phyloP scores from a whole-genome alignment of 1,140 invertebrate species.

The Neodiprion pinetum region DNA sequence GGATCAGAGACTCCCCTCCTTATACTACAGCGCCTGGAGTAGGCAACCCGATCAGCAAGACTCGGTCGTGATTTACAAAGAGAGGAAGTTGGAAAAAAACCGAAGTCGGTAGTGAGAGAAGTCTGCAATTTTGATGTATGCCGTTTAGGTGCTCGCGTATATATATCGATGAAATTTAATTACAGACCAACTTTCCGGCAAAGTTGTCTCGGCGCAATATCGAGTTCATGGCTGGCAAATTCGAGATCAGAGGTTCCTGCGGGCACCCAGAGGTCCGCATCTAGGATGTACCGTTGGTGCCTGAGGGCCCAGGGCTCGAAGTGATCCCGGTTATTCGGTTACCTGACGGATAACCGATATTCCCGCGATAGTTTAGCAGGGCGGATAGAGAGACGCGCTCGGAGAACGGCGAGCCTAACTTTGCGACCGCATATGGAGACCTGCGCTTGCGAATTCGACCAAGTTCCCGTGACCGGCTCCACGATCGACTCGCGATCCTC shows the following conservation, averaged over 20 bases:
- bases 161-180: too few species aligned
- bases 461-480: slow-evolving; percentile 21
- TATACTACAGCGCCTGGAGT: too few species aligned
- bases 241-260: not conserved
- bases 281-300: not conserved
- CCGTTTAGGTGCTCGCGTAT: too few species aligned
- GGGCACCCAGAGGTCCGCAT: not conserved
- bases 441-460: slow-evolving; percentile 25
- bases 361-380: not conserved
- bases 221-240: not conserved
- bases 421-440: slow-evolving; percentile 4
- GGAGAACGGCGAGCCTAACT: not conserved
- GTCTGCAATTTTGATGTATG: too few species aligned
- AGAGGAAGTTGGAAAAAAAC: not conserved
- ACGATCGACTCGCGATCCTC: slow-evolving; percentile 27
- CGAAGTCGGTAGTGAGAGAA: not conserved
- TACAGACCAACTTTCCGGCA: not conserved
- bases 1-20: too few species aligned
- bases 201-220: not conserved
- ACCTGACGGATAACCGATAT: not conserved
- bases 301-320: not conserved
- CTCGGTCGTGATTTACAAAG: too few species aligned
- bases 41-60: too few species aligned
- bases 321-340: not conserved
- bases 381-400: not conserved